Conservation (phyloP, 1,140 invertebrate genomes). For the Drosophila jambulina region DNA sequence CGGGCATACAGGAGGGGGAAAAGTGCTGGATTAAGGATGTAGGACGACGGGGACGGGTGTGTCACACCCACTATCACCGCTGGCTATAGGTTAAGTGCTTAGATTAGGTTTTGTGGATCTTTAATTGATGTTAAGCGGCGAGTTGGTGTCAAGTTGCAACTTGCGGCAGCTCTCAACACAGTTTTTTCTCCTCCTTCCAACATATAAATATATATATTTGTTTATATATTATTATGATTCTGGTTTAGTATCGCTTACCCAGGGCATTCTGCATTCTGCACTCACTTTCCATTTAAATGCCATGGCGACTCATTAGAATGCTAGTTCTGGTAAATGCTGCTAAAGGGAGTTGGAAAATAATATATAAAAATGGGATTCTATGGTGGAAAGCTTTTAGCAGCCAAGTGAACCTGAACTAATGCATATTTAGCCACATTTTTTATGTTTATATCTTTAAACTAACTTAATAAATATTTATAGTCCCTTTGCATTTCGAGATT, state of each 20-base stretch:
- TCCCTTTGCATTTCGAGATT: background rate
- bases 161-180: conserved; percentile 20
- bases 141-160: conserved; percentile 60
- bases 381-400: conserved; percentile 12
- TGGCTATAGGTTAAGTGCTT: conserved; percentile 68
- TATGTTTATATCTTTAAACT: background rate
- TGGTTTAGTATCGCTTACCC: background rate
- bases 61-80: conserved; percentile 26
- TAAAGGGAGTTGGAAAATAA: background rate
- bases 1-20: background rate
- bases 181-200: background rate
- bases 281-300: conserved; percentile 14
- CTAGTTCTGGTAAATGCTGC: background rate
- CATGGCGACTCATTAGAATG: conserved; percentile 27
- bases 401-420: background rate
- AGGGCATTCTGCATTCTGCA: background rate
- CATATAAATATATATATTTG: background rate
- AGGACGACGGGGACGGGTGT: background rate
- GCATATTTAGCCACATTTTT: background rate
- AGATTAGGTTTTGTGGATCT: conserved; percentile 76
- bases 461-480: background rate
- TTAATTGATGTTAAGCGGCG: conserved; percentile 77
- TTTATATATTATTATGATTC: conserved; percentile 11
- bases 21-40: conserved; percentile 1
- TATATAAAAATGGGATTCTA: background rate